phyloP scores from a whole-genome alignment of 2,797 vertebrate genomes.

The Clarias platycephalus region DNA sequence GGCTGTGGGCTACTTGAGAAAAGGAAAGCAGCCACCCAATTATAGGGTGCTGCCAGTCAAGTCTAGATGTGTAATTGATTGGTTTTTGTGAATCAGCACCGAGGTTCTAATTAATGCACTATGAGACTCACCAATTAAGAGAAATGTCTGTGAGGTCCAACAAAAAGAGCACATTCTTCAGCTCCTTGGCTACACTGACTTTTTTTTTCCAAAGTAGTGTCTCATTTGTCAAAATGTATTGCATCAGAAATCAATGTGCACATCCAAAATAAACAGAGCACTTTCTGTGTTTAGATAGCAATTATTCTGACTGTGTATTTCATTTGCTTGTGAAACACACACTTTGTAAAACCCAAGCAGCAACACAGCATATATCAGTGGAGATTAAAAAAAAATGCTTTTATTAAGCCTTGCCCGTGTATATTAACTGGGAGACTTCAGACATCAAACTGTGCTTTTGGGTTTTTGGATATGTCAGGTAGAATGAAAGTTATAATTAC shows the following conservation, averaged over 20 bases:
- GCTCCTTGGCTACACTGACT: conserved; percentile 8
- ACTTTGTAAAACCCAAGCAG: neutral
- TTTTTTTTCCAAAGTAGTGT: conserved; percentile 23
- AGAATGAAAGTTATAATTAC: too few species aligned
- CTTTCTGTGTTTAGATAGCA: conserved; percentile 49
- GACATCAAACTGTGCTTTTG: too few species aligned
- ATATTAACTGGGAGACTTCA: too few species aligned
- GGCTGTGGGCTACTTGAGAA: conserved; percentile 62
- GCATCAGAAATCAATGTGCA: conserved; percentile 41
- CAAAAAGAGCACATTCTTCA: conserved; percentile 41
- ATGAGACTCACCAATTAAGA: conserved; percentile 60
- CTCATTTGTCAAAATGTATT: conserved; percentile 37
- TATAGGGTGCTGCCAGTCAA: conserved; percentile 60
- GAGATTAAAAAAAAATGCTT: too few species aligned
- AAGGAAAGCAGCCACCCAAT: conserved; percentile 59
- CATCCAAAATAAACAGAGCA: conserved; percentile 46
- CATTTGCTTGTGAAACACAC: conserved; percentile 47
- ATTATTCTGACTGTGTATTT: conserved; percentile 34
- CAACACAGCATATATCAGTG: neutral
- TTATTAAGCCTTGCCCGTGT: too few species aligned
- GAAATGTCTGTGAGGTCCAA: conserved; percentile 40
- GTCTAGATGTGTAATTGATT: conserved; percentile 62
- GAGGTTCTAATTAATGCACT: conserved; percentile 66
- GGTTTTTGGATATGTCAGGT: too few species aligned
- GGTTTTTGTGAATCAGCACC: conserved; percentile 66